Evolutionary conservation across 1,140 invertebrate genomes (phyloP).

Genomic region (Propsilocerus akamusi): DNA sequence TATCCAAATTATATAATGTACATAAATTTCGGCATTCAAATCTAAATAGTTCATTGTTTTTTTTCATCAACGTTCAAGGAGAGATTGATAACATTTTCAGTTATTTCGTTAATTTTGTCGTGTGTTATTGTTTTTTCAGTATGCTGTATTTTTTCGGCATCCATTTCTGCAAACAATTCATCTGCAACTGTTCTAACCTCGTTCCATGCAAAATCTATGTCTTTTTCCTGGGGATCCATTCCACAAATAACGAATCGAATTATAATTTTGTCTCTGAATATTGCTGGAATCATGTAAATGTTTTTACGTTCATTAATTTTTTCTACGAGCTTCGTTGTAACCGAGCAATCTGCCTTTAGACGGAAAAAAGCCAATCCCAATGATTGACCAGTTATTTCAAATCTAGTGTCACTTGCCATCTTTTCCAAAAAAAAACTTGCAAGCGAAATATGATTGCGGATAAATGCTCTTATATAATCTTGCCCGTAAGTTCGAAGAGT

Average conservation of each 20-base stretch:
- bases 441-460: conserved; percentile 54
- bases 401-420: conserved; percentile 47
- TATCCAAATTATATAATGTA: no score
- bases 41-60: no score
- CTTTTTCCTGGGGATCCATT: conserved; percentile 39
- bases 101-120: conserved; percentile 3
- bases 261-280: conserved; percentile 42
- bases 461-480: conserved; percentile 55
- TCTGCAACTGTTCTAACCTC: conserved; percentile 44
- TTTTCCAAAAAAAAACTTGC: conserved; percentile 59
- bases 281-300: conserved; percentile 70
- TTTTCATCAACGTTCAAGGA: no score
- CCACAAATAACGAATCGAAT: conserved; percentile 74
- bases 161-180: conserved; percentile 16
- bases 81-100: not conserved
- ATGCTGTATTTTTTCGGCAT: not conserved
- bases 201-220: conserved; percentile 67
- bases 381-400: conserved; percentile 49
- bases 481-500: conserved; percentile 70
- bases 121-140: conserved; percentile 5
- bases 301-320: conserved; percentile 56
- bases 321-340: conserved; percentile 56
- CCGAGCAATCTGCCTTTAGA: conserved; percentile 51
- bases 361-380: conserved; percentile 82
- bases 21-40: no score